Conservation (phyloP, 2,797 vertebrate species). For the Prionace glauca region DNA sequence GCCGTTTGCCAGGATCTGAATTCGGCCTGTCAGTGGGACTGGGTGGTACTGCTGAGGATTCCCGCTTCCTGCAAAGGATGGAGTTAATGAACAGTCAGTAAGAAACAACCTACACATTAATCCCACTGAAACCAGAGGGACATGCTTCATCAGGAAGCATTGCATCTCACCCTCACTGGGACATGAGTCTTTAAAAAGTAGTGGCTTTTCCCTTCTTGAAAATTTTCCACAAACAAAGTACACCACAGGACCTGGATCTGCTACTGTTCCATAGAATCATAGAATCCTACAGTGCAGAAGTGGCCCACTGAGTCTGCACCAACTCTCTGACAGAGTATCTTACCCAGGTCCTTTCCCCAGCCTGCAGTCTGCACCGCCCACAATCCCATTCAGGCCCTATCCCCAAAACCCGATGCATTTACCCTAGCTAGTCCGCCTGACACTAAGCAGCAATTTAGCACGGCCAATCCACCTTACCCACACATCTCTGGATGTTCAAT, state of each 20-base stretch:
- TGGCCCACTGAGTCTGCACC: no score
- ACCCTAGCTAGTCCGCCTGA: no score
- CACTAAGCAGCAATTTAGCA: no score
- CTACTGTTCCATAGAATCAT: not conserved
- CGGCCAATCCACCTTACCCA: no score
- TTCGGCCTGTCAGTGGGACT: slow-evolving; percentile 88
- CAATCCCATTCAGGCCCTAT: no score
- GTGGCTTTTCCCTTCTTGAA: not conserved
- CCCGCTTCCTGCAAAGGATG: slow-evolving; percentile 67
- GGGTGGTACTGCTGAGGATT: slow-evolving; percentile 97
- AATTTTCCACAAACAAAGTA: not conserved
- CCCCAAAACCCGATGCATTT: no score
- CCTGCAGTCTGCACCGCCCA: no score
- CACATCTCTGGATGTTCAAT: no score
- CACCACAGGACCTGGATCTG: no score
- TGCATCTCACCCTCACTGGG: not conserved
- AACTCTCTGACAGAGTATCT: no score
- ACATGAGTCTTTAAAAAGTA: not conserved
- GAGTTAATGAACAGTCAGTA: not conserved
- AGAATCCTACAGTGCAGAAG: no score
- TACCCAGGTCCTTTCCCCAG: no score
- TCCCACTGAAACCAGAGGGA: not conserved
- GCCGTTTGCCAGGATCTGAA: slow-evolving; percentile 94
- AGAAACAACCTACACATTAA: not conserved
- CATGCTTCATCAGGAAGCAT: not conserved